Evolutionary conservation across 2,113 vertebrate species (phyloP), one percentile per base, ranked within the genome.

Genomic region (Chaetodon auriga): DNA sequence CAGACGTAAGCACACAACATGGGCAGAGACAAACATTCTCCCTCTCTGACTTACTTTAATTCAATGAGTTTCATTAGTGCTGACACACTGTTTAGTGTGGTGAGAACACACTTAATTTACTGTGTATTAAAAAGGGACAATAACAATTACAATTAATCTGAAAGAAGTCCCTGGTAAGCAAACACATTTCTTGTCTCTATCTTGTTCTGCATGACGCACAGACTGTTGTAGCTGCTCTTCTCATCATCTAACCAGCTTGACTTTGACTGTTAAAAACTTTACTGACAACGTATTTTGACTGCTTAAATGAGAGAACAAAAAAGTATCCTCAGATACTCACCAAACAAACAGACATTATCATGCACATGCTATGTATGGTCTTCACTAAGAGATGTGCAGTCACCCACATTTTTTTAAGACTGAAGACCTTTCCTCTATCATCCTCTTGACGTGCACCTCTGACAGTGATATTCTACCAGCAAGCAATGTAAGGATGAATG

Each of bases 61-160:
- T 73, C 64, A 62, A 9, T 60, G 8, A 57, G 68, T 68, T 77
- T 79, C 76, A 85, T 76, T 83, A 75, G 70, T 5, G 25, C 69
- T 43, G 43, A 70, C 63, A 83, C 21, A 16, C 66, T 71, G 53
- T 61, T 83, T 80, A 58, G 55, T 74, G 41, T 55, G 70, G 36
- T 78, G 58, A 38, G 66, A 80, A 63, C 73, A 61, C 64, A 25
- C 72, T 89, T 79, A 57, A 78, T 87, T 84, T 78, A 72, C 30
- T 25, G 54, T 10, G 2, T 48, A 62, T 72, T 75, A 66, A 81
- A 65, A 54, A 49, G 53, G n/a, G 41, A 60, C 19, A 51, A 75
- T 73, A 66, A 65, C 54, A 73, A 65, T 57, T 13, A 57, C 7
- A 68, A 45, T 68, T 38, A 25, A 82, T 82, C 48, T n/a, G 51